Percentiles rank a stretch among this genome's conserved stretches.
These are phyloP conservation scores for Teinopalpus imperialis DNA, from an alignment of 2,888 invertebrate species.

Conservation along the genomic window DNA sequence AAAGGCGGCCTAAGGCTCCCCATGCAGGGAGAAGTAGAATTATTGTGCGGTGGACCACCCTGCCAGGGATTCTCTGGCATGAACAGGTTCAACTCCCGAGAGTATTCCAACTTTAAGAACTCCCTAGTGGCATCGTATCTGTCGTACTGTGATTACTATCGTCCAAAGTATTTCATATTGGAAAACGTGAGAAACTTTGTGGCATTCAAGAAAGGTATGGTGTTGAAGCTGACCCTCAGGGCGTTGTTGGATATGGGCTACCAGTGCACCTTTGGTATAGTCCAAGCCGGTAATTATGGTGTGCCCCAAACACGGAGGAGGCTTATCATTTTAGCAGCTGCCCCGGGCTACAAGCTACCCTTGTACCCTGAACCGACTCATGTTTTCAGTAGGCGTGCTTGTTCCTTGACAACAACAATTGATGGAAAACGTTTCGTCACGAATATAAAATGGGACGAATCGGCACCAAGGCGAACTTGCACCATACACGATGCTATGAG, in stretches of 20 bases:
- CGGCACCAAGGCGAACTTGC: constrained; percentile 89
- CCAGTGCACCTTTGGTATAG: constrained; percentile 92
- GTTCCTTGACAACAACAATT: constrained; percentile 75
- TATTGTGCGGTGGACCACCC: constrained; percentile 93
- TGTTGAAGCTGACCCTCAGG: constrained; percentile 88
- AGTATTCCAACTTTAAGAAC: constrained; percentile 93
- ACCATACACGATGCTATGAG: constrained; percentile 92
- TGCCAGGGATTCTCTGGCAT: constrained; percentile 95
- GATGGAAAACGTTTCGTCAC: constrained; percentile 74
- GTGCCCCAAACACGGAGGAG: constrained; percentile 91
- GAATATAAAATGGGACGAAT: constrained; percentile 83
- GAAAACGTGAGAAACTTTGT: constrained; percentile 95
- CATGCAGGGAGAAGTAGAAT: constrained; percentile 89
- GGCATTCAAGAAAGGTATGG: constrained; percentile 90
- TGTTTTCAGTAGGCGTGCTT: constrained; percentile 87
- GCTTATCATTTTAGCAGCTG: constrained; percentile 90
- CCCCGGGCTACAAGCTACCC: constrained; percentile 89
- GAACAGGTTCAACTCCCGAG: constrained; percentile 92
- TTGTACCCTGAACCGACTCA: constrained; percentile 90
- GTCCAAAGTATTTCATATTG: constrained; percentile 91
- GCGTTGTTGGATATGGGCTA: constrained; percentile 92
- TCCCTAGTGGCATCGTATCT: constrained; percentile 91
- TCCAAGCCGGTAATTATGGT: constrained; percentile 93
- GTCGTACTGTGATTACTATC: constrained; percentile 92
- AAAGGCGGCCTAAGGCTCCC: constrained; percentile 83